Conservation (phyloP, 2,113 vertebrate species). For the Nanorana parkeri region DNA sequence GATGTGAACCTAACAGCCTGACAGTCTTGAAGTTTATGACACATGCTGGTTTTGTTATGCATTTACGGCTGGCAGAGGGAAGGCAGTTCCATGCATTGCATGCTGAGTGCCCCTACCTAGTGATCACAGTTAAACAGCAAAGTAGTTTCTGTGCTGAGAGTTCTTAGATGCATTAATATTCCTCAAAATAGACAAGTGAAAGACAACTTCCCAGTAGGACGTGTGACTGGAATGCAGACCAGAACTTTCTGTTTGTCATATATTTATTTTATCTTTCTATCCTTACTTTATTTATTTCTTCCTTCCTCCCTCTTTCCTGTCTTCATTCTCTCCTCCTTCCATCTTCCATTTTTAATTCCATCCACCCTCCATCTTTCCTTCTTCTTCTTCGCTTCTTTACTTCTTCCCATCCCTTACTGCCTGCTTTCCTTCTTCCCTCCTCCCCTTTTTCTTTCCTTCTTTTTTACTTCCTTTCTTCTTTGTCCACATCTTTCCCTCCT, state of each 20-base stretch:
- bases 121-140: constrained; percentile 31
- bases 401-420: too few relatives aligned
- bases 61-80: constrained; percentile 11
- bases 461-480: neutral
- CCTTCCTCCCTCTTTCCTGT: neutral
- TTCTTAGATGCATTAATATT: constrained; percentile 19
- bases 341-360: too few relatives aligned
- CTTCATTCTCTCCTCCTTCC: neutral
- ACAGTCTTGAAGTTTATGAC: constrained; percentile 5
- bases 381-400: neutral
- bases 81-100: neutral
- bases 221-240: constrained; percentile 7
- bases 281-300: neutral
- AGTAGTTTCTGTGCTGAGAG: constrained; percentile 8
- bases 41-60: constrained; percentile 22
- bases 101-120: constrained; percentile 19
- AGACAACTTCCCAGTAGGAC: constrained; percentile 1
- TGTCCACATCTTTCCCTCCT: too few relatives aligned
- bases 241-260: too few relatives aligned
- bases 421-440: neutral
- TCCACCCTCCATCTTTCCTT: too few relatives aligned
- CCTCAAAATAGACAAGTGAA: constrained; percentile 32
- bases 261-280: too few relatives aligned
- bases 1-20: neutral
- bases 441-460: neutral